Evolutionary conservation across 2,797 vertebrate genomes (phyloP).

Genomic region (Toxotes lorentzi): DNA sequence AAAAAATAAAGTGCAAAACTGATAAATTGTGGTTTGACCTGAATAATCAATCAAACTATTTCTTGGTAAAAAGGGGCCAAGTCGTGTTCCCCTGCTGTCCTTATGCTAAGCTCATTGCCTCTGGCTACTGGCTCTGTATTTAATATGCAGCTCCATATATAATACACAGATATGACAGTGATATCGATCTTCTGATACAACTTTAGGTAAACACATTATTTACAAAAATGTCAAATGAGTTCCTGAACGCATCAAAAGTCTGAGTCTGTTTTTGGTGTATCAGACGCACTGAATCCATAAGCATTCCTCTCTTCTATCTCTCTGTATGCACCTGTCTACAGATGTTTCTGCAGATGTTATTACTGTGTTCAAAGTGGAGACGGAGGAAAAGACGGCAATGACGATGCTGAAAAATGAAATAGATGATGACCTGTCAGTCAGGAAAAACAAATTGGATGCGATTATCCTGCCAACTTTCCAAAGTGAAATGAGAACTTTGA

Average conservation of each 20-base stretch:
- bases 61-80: neutral
- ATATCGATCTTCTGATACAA: neutral
- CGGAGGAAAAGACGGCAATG: neutral
- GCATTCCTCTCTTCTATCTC: neutral
- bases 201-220: neutral
- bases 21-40: neutral
- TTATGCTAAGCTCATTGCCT: neutral
- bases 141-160: too few relatives aligned
- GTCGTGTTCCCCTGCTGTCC: neutral
- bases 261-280: neutral
- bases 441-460: neutral
- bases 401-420: neutral
- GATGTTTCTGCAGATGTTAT: neutral
- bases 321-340: neutral
- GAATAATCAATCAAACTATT: neutral
- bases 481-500: constrained; percentile 21
- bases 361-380: neutral
- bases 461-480: constrained; percentile 21
- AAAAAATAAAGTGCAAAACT: neutral
- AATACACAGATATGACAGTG: neutral
- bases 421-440: neutral
- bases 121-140: neutral
- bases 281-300: neutral
- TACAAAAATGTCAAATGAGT: constrained; percentile 27
- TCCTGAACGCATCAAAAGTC: neutral